Percentiles rank a stretch among this genome's conserved stretches.
phyloP scores from a whole-genome alignment of 1,140 invertebrate species.

The fruit fly (Drosophila melanogaster) region DNA sequence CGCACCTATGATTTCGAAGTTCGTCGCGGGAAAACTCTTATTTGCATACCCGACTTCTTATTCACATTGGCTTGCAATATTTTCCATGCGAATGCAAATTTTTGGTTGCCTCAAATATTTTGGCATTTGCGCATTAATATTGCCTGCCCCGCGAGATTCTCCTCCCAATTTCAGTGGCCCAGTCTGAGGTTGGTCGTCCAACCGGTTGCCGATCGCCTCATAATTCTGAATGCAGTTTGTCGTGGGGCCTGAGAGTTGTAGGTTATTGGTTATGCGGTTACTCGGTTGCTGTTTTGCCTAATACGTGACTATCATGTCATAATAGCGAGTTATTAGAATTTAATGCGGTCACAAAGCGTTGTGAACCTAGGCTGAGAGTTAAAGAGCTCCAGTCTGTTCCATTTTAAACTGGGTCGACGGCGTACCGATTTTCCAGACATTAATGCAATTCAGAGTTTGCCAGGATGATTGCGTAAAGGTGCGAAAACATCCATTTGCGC shows the following conservation, averaged over 20 bases:
- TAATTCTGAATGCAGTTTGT: slow-evolving; percentile 72
- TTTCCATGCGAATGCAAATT: slow-evolving; percentile 69
- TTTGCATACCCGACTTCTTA: neutral
- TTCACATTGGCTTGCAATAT: slow-evolving; percentile 9
- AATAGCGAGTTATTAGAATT: slow-evolving; percentile 83
- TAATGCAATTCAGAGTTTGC: slow-evolving; percentile 5
- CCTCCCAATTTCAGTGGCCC: slow-evolving; percentile 23
- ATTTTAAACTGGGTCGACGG: slow-evolving; percentile 45
- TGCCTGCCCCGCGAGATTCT: slow-evolving; percentile 28
- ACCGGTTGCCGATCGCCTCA: slow-evolving; percentile 71
- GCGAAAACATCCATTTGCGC: slow-evolving; percentile 46
- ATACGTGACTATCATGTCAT: slow-evolving; percentile 83
- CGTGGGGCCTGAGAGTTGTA: slow-evolving; percentile 46
- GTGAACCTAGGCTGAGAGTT: slow-evolving; percentile 25
- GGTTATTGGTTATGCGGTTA: slow-evolving; percentile 37
- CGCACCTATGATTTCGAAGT: neutral
- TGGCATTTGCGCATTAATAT: slow-evolving; percentile 82
- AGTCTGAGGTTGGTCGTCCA: slow-evolving; percentile 18
- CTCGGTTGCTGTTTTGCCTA: slow-evolving; percentile 68
- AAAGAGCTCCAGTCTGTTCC: slow-evolving; percentile 12
- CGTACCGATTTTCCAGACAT: slow-evolving; percentile 5
- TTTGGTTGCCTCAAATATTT: slow-evolving; percentile 70
- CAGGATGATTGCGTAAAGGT: slow-evolving; percentile 45
- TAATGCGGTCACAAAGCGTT: slow-evolving; percentile 60
- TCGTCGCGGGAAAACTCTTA: neutral